Evolutionary conservation across 2,113 vertebrate genomes (phyloP).

Genomic region (Caretta caretta): DNA sequence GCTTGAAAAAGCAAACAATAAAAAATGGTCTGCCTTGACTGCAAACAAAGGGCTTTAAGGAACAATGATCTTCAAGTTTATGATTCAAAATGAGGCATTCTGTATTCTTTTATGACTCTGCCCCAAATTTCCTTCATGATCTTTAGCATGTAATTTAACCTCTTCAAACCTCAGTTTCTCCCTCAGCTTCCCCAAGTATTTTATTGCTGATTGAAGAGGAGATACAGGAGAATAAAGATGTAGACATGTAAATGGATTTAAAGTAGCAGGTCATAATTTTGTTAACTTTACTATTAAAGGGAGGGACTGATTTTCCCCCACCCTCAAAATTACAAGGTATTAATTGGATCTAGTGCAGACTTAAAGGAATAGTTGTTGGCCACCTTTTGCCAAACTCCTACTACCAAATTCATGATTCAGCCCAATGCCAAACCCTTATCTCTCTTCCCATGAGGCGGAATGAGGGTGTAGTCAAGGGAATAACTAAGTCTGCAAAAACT

Average conservation of each 20-base stretch:
- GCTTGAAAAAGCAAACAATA: background rate
- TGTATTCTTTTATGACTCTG: background rate
- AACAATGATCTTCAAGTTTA: background rate
- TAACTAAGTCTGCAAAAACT: background rate
- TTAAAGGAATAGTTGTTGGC: background rate
- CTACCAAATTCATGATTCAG: background rate
- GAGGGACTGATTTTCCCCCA: rapidly evolving
- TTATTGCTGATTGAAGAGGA: background rate
- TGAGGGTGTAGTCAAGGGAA: background rate
- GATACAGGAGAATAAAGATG: background rate
- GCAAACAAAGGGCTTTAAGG: background rate
- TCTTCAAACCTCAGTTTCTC: background rate
- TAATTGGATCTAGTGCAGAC: background rate
- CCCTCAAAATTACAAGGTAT: background rate
- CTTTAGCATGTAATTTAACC: background rate
- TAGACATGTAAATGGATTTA: background rate
- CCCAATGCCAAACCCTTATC: background rate
- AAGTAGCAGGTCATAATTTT: background rate
- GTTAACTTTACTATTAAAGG: background rate
- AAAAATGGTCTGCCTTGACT: background rate
- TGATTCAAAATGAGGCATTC: background rate
- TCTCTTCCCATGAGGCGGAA: background rate
- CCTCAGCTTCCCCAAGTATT: background rate
- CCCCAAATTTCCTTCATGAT: rapidly evolving
- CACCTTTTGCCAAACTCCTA: background rate